Evolutionary conservation across 30 jellyfish, hydroid and myxozoan species (phyloP).

Genomic region (Aurelia sp.): DNA sequence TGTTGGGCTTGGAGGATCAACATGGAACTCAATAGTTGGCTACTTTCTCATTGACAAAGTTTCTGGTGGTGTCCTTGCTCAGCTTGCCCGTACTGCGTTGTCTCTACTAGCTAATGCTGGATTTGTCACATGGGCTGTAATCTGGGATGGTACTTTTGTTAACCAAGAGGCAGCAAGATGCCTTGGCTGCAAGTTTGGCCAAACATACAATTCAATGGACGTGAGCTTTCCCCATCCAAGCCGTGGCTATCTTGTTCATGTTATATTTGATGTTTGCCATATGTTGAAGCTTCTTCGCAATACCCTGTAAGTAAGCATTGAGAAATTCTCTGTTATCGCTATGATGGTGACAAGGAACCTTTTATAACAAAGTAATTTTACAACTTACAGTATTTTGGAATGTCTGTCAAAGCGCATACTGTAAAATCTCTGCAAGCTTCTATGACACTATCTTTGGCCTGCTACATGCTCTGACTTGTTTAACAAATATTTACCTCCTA

Average conservation of each 20-base stretch:
- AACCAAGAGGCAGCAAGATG: slow-evolving; percentile 52
- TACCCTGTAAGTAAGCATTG: slow-evolving; percentile 17
- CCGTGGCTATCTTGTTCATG: slow-evolving; percentile 32
- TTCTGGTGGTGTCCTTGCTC: slow-evolving; percentile 36
- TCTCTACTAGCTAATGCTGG: slow-evolving; percentile 50
- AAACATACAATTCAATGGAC: slow-evolving; percentile 3
- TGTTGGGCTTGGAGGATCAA: slow-evolving; percentile 16
- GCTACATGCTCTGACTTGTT: not conserved
- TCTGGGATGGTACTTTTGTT: slow-evolving; percentile 46
- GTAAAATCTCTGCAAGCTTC: not conserved
- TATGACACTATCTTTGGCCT: slow-evolving; percentile 1
- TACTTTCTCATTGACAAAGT: slow-evolving; percentile 11
- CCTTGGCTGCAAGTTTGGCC: slow-evolving; percentile 41
- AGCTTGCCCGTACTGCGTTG: slow-evolving; percentile 35
- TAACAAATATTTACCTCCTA: too few species aligned
- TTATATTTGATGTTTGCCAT: slow-evolving; percentile 40
- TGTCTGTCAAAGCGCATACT: not conserved
- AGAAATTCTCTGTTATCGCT: not conserved
- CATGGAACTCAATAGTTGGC: slow-evolving; percentile 26
- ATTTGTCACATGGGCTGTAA: slow-evolving; percentile 30
- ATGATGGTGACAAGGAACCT: not conserved
- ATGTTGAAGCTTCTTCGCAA: slow-evolving; percentile 38
- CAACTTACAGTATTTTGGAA: not conserved
- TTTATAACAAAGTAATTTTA: not conserved
- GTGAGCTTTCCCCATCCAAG: slow-evolving; percentile 37